These are phyloP conservation scores for Pachycephala philippinensis DNA, from an alignment of 2,113 vertebrate species.

Conservation along the genomic window DNA sequence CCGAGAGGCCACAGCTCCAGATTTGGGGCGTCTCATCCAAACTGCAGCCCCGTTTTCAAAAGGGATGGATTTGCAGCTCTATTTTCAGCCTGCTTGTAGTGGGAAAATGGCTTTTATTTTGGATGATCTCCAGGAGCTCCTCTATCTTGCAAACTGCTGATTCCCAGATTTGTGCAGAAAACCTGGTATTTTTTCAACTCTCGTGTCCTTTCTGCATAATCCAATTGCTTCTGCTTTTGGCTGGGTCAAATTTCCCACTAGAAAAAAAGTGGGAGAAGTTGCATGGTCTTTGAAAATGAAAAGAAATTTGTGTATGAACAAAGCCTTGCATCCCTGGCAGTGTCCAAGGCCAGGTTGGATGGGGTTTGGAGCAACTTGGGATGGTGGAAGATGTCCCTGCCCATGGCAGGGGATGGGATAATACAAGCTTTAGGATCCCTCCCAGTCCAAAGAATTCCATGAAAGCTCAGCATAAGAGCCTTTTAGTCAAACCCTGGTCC, in stretches of 20 bases:
- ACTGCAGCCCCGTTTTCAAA: not conserved
- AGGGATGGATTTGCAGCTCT: not conserved
- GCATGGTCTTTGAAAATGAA: not conserved
- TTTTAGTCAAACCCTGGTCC: not conserved
- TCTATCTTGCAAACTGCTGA: not conserved
- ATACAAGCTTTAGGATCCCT: not conserved
- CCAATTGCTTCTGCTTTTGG: not conserved
- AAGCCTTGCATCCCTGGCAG: not conserved
- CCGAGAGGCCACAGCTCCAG: not conserved
- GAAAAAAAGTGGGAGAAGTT: not conserved
- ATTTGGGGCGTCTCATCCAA: not conserved
- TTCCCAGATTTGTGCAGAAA: not conserved
- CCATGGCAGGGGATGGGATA: too few species aligned
- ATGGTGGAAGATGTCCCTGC: not conserved
- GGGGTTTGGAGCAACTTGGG: not conserved
- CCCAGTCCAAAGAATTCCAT: not conserved
- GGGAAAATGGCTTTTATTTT: not conserved
- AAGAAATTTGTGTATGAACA: not conserved
- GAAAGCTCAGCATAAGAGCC: not conserved
- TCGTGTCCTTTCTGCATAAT: not conserved
- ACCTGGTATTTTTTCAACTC: not conserved
- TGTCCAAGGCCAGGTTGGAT: accelerated
- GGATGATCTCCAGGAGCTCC: not conserved
- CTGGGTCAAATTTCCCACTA: not conserved
- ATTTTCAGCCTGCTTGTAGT: not conserved